Conservation (phyloP, 2,888 invertebrate species). For the Philopedon plagiatum region DNA sequence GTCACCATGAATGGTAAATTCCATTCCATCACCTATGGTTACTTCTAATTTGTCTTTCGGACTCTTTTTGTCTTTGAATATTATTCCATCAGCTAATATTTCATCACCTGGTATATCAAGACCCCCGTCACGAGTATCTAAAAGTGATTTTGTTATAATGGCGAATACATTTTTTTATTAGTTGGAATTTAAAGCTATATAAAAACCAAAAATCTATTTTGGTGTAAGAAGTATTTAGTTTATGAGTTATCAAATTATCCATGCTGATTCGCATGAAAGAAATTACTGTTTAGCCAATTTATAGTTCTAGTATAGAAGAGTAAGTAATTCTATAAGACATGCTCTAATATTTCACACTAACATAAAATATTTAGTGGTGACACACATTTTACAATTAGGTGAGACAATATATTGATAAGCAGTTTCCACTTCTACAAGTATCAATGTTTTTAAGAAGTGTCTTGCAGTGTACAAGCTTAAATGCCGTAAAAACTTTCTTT, state of each 20-base stretch:
- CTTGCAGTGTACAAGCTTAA: neutral
- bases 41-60: slow-evolving; percentile 90
- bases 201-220: neutral
- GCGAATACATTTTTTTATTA: slow-evolving; percentile 39
- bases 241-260: neutral
- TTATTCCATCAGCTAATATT: slow-evolving; percentile 86
- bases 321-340: slow-evolving; percentile 3
- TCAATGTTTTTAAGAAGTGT: slow-evolving; percentile 1
- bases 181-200: slow-evolving; percentile 52
- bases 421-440: neutral
- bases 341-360: neutral
- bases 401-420: neutral
- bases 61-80: slow-evolving; percentile 89
- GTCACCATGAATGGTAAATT: slow-evolving; percentile 94
- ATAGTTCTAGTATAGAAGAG: neutral
- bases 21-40: slow-evolving; percentile 93
- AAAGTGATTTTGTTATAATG: slow-evolving; percentile 58
- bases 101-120: slow-evolving; percentile 72
- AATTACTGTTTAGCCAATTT: neutral
- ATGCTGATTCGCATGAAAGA: neutral
- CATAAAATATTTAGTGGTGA: slow-evolving; percentile 8
- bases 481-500: neutral
- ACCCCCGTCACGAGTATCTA: slow-evolving; percentile 74
- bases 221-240: neutral
- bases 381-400: neutral